These are phyloP conservation scores for Falco columbarius DNA, from an alignment of 2,797 vertebrate genomes.

Conservation along the genomic window DNA sequence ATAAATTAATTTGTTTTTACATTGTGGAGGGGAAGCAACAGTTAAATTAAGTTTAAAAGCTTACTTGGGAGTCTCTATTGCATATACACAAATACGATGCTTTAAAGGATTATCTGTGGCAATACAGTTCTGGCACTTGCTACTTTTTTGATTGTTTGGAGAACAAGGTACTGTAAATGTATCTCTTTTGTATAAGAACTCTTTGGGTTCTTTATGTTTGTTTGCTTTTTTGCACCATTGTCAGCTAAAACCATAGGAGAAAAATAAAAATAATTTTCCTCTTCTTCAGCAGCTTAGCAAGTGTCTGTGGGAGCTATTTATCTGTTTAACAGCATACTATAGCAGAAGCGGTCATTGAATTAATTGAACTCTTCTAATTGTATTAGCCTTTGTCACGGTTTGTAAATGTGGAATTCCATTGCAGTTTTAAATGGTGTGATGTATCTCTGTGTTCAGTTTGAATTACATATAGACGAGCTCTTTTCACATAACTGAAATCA, in stretches of 20 bases:
- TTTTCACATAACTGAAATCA: neutral
- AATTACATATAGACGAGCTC: neutral
- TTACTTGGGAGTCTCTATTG: neutral
- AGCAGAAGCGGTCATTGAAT: neutral
- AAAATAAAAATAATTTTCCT: neutral
- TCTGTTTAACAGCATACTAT: neutral
- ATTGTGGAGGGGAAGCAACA: neutral
- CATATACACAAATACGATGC: neutral
- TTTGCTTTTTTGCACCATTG: neutral
- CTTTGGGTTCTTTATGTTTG: neutral
- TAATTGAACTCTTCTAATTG: neutral
- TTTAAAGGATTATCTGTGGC: neutral
- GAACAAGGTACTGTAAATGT: neutral
- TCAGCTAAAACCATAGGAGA: neutral
- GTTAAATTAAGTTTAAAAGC: neutral
- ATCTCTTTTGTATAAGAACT: neutral
- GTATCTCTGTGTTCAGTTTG: neutral
- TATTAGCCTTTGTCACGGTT: neutral
- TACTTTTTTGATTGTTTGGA: neutral
- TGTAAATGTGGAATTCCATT: neutral
- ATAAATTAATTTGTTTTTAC: neutral
- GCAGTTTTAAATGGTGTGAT: neutral
- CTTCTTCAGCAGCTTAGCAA: neutral
- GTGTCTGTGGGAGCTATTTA: neutral
- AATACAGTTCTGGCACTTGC: neutral